Evolutionary conservation across 2,888 invertebrate species (phyloP), one percentile per base, ranked within the genome.

Genomic region (Nemapogon koenigi): DNA sequence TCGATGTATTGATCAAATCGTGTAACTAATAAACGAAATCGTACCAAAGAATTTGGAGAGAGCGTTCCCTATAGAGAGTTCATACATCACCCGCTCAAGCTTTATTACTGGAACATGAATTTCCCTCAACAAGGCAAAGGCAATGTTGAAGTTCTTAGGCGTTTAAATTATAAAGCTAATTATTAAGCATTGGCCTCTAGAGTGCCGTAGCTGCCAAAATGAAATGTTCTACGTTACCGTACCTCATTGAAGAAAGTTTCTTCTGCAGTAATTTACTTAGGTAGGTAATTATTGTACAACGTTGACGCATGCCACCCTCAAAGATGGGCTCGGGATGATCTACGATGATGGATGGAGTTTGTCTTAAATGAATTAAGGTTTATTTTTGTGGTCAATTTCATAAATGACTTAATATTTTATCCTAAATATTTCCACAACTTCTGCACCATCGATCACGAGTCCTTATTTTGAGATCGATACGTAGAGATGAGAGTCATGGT

Each of bases 161-260:
- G 27, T 28, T 26, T 71, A 68, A 71, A 73, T 72, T 72, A 72
- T 72, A 65, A 66, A 71, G 63, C 70, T 71, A 46, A 46, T 46
- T 71, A 73, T 70, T 68, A 72, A 60, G 57, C 63, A 72, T 68
- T 55, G 72, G 53, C 70, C 73, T 73, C 73, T 39, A 22, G 71
- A 53, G 75, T 54, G 61, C 56, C 64, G 66, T 75, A 63, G 61
- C 57, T 52, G 56, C 53, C 59, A 55, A 62, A 63, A 60, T 60
- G 67, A 61, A 70, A 64, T 57, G 62, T 55, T 60, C 52, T 44
- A 33, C 16, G 22, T 11, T 31, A 26, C 16, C 26, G 37, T 33
- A 33, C 18, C 33, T 33, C 19, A 33, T 19, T 33, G 31, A 31
- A 31, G 31, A 31, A 31, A 31, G 16, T 15, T 31, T 28, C 13